Conservation (phyloP, 2,888 invertebrate genomes). For the Germaria angustata region DNA sequence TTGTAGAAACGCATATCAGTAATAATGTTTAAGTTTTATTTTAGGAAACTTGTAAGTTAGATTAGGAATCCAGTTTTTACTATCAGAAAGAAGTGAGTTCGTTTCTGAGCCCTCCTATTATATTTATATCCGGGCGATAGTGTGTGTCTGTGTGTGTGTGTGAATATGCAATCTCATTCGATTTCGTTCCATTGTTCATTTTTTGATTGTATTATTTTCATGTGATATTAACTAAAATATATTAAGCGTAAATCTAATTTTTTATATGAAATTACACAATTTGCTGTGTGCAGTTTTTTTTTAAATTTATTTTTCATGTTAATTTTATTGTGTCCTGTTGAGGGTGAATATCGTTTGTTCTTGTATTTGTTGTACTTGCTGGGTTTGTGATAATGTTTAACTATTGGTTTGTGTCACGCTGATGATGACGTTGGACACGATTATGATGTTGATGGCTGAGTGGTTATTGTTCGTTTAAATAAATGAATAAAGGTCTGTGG, state of each 20-base stretch:
- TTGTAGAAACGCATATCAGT: no score
- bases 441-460: constrained; percentile 58
- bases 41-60: no score
- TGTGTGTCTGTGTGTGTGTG: not conserved
- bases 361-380: not conserved
- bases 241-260: constrained; percentile 64
- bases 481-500: constrained; percentile 52
- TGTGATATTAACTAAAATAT: constrained; percentile 64
- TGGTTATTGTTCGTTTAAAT: constrained; percentile 60
- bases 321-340: constrained; percentile 44
- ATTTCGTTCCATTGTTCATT: not conserved
- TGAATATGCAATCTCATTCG: not conserved
- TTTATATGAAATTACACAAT: constrained; percentile 47
- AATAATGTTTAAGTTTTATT: no score
- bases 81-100: no score
- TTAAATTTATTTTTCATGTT: constrained; percentile 7
- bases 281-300: constrained; percentile 25
- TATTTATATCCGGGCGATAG: no score
- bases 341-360: constrained; percentile 10
- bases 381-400: not conserved
- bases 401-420: constrained; percentile 9
- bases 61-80: no score
- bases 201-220: constrained; percentile 52
- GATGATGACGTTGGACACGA: constrained; percentile 26
- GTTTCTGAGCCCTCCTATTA: not conserved